Evolutionary conservation across 1,140 invertebrate species (phyloP).

Genomic region (Littorina saxatilis): DNA sequence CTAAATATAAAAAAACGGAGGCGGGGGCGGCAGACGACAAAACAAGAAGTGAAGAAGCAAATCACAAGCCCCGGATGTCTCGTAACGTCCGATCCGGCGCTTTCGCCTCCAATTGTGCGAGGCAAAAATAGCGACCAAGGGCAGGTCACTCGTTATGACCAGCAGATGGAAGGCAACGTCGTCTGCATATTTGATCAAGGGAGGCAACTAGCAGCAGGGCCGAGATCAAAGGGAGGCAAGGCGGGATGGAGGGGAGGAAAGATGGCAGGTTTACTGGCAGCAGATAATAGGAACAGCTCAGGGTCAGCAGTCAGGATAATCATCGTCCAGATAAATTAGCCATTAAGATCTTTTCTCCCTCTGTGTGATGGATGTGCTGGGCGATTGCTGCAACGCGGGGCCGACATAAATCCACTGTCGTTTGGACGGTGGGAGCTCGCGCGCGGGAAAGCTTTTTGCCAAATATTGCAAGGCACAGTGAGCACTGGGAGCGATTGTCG

Average conservation of each 20-base stretch:
- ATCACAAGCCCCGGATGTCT: too few relatives aligned
- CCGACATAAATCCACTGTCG: neutral
- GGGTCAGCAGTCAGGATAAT: neutral
- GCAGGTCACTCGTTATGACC: conserved; percentile 8
- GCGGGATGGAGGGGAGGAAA: neutral
- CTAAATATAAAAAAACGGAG: too few relatives aligned
- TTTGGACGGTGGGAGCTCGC: neutral
- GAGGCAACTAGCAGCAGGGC: neutral
- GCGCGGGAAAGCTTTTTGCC: neutral
- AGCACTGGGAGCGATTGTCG: neutral
- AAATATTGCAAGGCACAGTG: neutral
- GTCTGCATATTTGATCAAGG: conserved; percentile 5
- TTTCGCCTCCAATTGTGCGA: too few relatives aligned
- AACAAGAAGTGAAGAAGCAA: too few relatives aligned
- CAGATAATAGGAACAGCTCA: conserved; percentile 16
- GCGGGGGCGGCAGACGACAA: too few relatives aligned
- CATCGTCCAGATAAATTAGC: conserved; percentile 12
- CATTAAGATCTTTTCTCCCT: conserved; percentile 18
- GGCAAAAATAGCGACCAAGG: too few relatives aligned
- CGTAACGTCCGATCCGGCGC: too few relatives aligned
- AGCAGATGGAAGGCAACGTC: neutral
- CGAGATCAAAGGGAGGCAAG: conserved; percentile 21
- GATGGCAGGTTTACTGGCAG: conserved; percentile 18
- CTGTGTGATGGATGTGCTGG: conserved; percentile 9
- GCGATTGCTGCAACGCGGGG: neutral